Conservation (phyloP, 2,888 invertebrate species). For the Pegoplata infirma region DNA sequence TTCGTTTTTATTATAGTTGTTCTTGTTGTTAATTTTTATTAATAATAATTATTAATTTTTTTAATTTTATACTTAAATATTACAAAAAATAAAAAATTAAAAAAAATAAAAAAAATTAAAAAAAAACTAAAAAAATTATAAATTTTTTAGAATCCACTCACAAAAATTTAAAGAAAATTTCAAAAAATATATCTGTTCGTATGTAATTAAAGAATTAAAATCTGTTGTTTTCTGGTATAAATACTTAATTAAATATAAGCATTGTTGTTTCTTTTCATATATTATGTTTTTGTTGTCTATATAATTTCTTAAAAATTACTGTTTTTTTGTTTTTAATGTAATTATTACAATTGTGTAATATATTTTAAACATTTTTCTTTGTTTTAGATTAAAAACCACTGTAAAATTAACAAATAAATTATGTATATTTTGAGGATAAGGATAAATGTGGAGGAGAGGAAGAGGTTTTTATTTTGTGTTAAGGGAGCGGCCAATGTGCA, state of each 20-base stretch:
- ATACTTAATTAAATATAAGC: not conserved
- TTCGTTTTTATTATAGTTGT: slow-evolving; percentile 32
- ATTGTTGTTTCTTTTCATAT: not conserved
- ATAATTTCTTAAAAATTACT: slow-evolving; percentile 15
- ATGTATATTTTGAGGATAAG: too few relatives aligned
- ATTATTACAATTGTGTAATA: slow-evolving; percentile 32
- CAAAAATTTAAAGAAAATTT: not conserved
- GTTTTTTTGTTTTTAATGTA: slow-evolving; percentile 10
- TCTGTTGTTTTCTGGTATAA: not conserved
- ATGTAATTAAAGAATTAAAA: not conserved
- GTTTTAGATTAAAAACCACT: slow-evolving; percentile 1
- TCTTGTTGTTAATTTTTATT: slow-evolving; percentile 30
- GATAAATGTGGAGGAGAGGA: not conserved
- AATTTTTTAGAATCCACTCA: not conserved
- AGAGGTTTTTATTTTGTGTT: too few relatives aligned
- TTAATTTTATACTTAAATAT: slow-evolving; percentile 57
- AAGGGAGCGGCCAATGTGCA: too few relatives aligned
- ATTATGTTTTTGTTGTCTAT: not conserved
- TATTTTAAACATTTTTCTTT: not conserved
- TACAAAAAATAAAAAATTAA: slow-evolving; percentile 29
- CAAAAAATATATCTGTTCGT: not conserved
- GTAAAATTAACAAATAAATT: slow-evolving; percentile 23
- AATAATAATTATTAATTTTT: slow-evolving; percentile 42
- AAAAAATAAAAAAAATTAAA: slow-evolving; percentile 33
- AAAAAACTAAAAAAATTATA: slow-evolving; percentile 20